Conservation (phyloP, 2,113 vertebrate genomes). For the Cichladusa arquata region DNA sequence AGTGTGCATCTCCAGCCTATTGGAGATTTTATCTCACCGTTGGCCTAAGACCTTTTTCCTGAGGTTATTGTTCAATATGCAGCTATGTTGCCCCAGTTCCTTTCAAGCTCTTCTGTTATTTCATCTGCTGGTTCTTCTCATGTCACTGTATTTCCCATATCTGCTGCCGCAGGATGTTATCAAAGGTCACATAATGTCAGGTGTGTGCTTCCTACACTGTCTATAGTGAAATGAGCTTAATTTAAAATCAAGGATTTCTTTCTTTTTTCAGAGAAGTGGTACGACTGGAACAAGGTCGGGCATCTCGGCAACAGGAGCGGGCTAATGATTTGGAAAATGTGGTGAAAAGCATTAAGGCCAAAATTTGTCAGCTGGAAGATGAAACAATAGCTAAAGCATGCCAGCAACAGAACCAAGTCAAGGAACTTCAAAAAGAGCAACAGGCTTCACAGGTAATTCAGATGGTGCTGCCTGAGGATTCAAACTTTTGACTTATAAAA, state of each 20-base stretch:
- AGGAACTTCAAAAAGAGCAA: conserved; percentile 79
- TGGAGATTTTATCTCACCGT: not conserved
- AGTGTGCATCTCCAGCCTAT: not conserved
- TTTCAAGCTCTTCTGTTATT: rapidly evolving
- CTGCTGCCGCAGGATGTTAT: not conserved
- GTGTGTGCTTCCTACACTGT: not conserved
- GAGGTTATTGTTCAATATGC: not conserved
- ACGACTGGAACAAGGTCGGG: conserved; percentile 70
- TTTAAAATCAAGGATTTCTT: not conserved
- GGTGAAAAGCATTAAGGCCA: conserved; percentile 79
- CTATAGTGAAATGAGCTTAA: not conserved
- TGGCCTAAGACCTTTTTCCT: not conserved
- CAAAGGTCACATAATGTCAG: not conserved
- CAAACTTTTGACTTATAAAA: not conserved
- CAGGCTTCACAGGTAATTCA: conserved; percentile 72
- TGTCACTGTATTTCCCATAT: not conserved
- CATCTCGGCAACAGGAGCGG: conserved; percentile 74
- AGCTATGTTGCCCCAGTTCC: not conserved
- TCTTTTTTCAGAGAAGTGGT: conserved; percentile 76
- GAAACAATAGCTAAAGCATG: conserved; percentile 77
- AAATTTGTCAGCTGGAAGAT: conserved; percentile 87
- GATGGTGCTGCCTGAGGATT: not conserved
- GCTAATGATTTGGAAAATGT: conserved; percentile 81
- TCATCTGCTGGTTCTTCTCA: not conserved
- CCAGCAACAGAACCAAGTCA: conserved; percentile 75